Evolutionary conservation across 2,113 vertebrate species (phyloP).

Genomic region (Pollimyrus isidori): DNA sequence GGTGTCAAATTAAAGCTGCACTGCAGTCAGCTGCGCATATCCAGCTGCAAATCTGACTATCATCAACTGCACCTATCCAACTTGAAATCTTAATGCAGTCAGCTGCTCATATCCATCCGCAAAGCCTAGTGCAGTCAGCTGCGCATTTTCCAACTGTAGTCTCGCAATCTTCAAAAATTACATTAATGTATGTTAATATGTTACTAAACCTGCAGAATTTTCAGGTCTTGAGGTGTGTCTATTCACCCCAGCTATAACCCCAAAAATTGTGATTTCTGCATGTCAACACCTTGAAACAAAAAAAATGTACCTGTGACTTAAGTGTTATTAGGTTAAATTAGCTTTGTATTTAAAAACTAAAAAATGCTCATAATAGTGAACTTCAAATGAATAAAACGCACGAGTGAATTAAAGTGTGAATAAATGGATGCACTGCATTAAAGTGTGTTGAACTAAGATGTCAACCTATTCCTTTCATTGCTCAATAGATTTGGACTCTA

Average conservation of each 20-base stretch:
- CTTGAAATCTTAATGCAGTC: background rate
- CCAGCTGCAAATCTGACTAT: background rate
- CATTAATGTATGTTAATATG: background rate
- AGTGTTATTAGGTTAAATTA: background rate
- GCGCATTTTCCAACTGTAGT: background rate
- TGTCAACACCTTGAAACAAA: background rate
- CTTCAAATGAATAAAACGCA: background rate
- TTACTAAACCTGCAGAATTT: background rate
- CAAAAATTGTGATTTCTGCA: background rate
- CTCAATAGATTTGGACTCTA: constrained; percentile 28
- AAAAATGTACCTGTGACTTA: background rate
- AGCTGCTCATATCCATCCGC: background rate
- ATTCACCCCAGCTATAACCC: background rate
- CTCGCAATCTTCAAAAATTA: background rate
- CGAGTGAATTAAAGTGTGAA: background rate
- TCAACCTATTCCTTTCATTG: background rate
- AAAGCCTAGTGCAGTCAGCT: background rate
- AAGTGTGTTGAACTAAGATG: background rate
- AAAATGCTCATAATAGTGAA: background rate
- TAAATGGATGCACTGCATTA: background rate
- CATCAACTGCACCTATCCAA: background rate
- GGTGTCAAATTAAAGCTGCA: background rate
- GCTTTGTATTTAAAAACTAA: background rate
- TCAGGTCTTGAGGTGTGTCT: background rate
- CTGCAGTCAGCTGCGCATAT: background rate